A percentile compares a stretch with the other conserved stretches of the same genome.
Conservation (phyloP, 2,113 vertebrate species). For the Echinops telfairi region DNA sequence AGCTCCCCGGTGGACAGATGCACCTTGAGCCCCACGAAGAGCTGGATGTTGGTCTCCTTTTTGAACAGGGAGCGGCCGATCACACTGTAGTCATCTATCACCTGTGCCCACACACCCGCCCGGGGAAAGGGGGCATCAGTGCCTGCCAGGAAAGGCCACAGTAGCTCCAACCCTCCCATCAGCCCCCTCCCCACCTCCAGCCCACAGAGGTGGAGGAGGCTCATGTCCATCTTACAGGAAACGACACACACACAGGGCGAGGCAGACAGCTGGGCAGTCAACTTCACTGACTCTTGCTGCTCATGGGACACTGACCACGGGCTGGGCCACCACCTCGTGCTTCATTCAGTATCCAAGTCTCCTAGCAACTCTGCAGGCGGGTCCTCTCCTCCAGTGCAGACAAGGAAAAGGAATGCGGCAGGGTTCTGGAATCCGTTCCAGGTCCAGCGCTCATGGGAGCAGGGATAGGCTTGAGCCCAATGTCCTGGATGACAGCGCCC, state of each 20-base stretch:
- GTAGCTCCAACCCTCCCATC: not conserved
- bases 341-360: not conserved
- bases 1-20: constrained; percentile 94
- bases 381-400: not conserved
- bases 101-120: constrained; percentile 83
- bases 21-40: constrained; percentile 96
- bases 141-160: not conserved
- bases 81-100: constrained; percentile 94
- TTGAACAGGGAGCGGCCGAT: constrained; percentile 98
- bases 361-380: not conserved
- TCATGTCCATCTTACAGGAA: not conserved
- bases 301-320: not conserved
- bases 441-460: not conserved
- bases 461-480: not conserved
- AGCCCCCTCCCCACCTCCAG: not conserved
- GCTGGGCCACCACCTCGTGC: not conserved
- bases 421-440: not conserved
- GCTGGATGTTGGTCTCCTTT: constrained; percentile 98
- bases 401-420: not conserved
- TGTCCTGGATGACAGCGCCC: too few relatives aligned
- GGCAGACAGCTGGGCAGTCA: too few relatives aligned
- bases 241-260: not conserved
- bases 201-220: not conserved
- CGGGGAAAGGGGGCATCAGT: not conserved
- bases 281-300: not conserved